Evolutionary conservation across 2,888 invertebrate species (phyloP), one percentile per base, ranked within the genome.

Genomic region (Digitonthophagus gazella): DNA sequence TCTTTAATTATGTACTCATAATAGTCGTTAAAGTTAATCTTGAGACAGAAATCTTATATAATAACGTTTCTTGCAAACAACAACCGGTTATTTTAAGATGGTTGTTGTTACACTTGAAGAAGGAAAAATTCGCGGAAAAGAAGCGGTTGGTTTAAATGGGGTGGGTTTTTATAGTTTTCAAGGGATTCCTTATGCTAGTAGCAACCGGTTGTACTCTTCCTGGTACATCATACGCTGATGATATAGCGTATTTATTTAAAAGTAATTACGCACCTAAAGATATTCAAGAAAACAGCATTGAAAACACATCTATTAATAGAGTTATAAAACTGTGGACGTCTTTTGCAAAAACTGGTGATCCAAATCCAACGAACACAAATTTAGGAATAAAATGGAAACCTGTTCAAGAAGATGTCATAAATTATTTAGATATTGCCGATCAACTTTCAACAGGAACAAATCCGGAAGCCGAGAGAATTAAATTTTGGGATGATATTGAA

Each of bases 301-400:
- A 80, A 74, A 77, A 78, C 18, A 61, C 71, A 15, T 67, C 73
- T 4, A 68, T 78, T 19, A 72, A 73, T 63, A 71, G 75, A 19
- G 73, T 79, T 64, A 69, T 76, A 5, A 76, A 72, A 65, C 55
- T 79, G 11, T 80, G 80, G 80, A 75, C 77, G 1, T 78, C 78
- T 71, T 80, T 80, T 69, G 79, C 80, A 2, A 75, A 71, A 68
- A 73, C 58, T 58, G 72, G 74, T 15, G 67, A 74, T 64, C 73
- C 74, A 11, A 74, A 72, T 69, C 63, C 19, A 0, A 16, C 61
- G 15, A n/a, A n/a, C n/a, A n/a, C 6, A 44, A 3, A 44, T 44
- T 44, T 8, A 6, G 1, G 8, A 11, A 65, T 75, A 1, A 63
- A 44, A 44, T 76, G 76, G 76, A 66, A 71, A 19, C 72, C 75